Base-by-base conservation (phyloP, 2,113 vertebrate genomes). In the Orthonyx spaldingii region DNA sequence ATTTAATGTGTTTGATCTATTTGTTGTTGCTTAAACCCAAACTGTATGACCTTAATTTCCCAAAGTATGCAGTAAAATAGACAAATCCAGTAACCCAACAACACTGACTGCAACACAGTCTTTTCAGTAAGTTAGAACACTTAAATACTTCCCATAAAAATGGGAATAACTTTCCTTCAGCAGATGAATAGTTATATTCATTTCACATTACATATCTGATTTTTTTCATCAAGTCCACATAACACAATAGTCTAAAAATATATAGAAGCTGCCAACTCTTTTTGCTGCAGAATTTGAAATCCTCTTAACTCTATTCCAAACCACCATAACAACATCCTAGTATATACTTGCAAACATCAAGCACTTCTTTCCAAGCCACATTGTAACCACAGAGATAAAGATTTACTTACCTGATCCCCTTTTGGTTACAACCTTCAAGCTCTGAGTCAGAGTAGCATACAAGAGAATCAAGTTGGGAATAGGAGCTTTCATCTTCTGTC, bases 361-460 rank as follows among this genome's bases (percentile, higher is more conserved):
- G 23, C 6, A 22, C 19, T 55, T 63, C 72, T 70, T 93, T 84
- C 23, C 23, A 87, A 83, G 72, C 10, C 44, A 65, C 30, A 55
- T 1, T 2, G 1, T 70, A 90, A 92, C 5, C n/a, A 50, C 4
- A 85, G 35, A 94, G 55, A 63, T 35, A 42, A 83, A 92, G 32
- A 61, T 89, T 81, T 81, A 97, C 99, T 98, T 99, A 99, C 99
- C 99, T 97, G 99, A 99, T 95, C 99, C 99, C 98, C 99, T 98
- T 97, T 99, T 99, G 84, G 99, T 99, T 96, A 99, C 98, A 96
- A 99, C 98, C 98, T 99, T 99, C 97, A 99, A 97, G 98, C 99
- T 99, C 97, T 99, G 98, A 97, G 99, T 98, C 90, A 99, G 97
- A 85, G 98, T 97, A 92, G 98, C 98, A 90, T 99, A 99, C 97